Evolutionary conservation across 92 coral and sea anemone species (phyloP), one percentile per base, ranked within the genome.

Genomic region (Umimayanthus chanpuru): DNA sequence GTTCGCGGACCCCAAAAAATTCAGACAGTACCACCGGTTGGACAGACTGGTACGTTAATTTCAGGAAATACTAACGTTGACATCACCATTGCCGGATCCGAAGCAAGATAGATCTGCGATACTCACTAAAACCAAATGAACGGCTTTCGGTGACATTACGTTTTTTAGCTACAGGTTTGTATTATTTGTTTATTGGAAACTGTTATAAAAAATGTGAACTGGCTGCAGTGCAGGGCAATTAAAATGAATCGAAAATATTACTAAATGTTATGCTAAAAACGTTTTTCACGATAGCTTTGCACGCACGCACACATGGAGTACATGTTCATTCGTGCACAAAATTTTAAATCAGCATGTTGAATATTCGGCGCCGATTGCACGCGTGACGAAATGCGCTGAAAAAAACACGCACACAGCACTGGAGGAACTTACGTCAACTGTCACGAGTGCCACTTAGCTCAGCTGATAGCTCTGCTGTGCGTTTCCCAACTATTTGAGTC

Each of bases 111-210:
- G 30, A 75, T 9, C 86, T 89, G 84, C 91, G 85, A 75, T 50
- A 78, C 58, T 75, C 70, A 18, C 23, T 83, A 73, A 82, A 80
- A 30, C 91, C 64, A 55, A 55, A 55, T 55, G 91, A 83, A 43
- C 86, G 88, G 76, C 23, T 89, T 85, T 53, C 88, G 14, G 88
- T 89, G 55, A 89, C 88, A 39, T 82, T 89, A 64, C 82, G 84
- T 64, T 89, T 89, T 81, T 80, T 89, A 65, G 91, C 88, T 0
- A 82, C 88, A 58, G 88, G 91, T 89, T 80, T 23, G 91, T 49
- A 40, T 76, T 49, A 50, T 84, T 49, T 43, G 30, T 47, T n/a
- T 65, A 23, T 28, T 28, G 74, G 76, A 10, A 72, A 72, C 39
- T 72, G 29, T 72, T 72, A 28, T 72, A 28, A 29, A 72, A 72